Evolutionary conservation across 2,113 vertebrate species (phyloP), one percentile per base, ranked within the genome.

Genomic region (Oncorhynchus kisutch): DNA sequence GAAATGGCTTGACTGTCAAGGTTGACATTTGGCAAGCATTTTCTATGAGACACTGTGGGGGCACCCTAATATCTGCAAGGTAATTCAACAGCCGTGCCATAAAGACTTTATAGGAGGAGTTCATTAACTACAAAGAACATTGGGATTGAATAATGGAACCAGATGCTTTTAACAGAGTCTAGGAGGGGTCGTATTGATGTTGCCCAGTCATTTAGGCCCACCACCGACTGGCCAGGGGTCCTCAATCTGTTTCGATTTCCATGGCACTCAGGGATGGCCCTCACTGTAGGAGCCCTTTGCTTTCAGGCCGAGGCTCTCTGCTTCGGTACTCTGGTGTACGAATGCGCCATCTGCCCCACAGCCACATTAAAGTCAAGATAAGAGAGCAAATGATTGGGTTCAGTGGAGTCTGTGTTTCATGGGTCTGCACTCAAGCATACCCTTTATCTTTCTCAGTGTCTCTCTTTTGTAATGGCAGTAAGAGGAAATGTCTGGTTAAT

Each of bases 111-210:
- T 24, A 9, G 62, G 0, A 60, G 76, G 81, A 85, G 73, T 84
- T 86, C 72, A 86, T 86, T 84, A 88, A 86, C 74, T 78, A 72
- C 75, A 78, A 77, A 84, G 83, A 81, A 82, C 84, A 78, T 39
- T 27, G 11, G 45, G 71, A 59, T 75, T 79, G 81, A 81, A 83
- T 85, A 77, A 86, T 84, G 71, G 86, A n/a, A 78, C 73, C 59
- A 69, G 74, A 68, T n/a, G 39, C 66, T 77, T 69, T 75, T 76
- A 82, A 67, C 49, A 54, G 16, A 60, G 59, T 62, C 59, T 62
- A 22, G 18, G 75, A 13, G 29, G 54, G 62, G 65, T 14, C 70
- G 67, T 81, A 81, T 82, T 79, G 79, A 86, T 87, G 87, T 83
- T 83, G 69, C 68, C 57, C 29, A 74, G 39, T 86, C 85, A 90